These are phyloP conservation scores for Melipona bicolor DNA, from an alignment of 2,888 invertebrate genomes.

Conservation along the genomic window DNA sequence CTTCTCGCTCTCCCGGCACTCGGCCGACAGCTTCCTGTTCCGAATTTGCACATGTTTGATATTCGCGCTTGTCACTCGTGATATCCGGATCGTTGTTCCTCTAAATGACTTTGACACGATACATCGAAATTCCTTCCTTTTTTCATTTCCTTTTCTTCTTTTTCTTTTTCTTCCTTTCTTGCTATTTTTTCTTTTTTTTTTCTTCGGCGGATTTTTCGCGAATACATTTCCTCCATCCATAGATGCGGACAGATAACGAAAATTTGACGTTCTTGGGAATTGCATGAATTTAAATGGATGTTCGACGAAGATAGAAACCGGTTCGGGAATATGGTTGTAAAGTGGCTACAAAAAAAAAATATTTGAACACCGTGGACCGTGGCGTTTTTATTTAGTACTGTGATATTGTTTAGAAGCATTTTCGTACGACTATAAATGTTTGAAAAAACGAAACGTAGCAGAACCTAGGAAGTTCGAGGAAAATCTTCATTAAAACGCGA, in stretches of 20 bases:
- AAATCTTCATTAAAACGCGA: no score
- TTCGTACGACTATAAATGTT: no score
- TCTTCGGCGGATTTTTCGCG: not conserved
- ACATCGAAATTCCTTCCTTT: slow-evolving; percentile 8
- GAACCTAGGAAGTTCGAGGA: no score
- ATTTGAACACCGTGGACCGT: no score
- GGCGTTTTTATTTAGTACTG: no score
- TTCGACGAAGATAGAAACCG: not conserved
- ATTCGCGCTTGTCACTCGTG: slow-evolving; percentile 45
- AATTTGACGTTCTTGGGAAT: not conserved
- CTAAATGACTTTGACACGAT: slow-evolving; percentile 37
- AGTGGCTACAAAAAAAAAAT: no score
- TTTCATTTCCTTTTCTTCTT: not conserved
- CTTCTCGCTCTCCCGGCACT: not conserved
- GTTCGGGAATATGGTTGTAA: not conserved
- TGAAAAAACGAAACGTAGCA: no score
- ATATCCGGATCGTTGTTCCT: slow-evolving; percentile 28
- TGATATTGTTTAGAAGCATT: no score
- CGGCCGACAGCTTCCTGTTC: slow-evolving; percentile 45
- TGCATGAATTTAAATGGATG: not conserved
- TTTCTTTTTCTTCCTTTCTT: not conserved
- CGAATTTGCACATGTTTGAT: slow-evolving; percentile 63
- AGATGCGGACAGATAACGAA: no score
- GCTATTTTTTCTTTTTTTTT: not conserved
- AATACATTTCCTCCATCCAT: not conserved